Evolutionary conservation across 2,888 invertebrate species (phyloP).

Genomic region (Dasypogon diadema): DNA sequence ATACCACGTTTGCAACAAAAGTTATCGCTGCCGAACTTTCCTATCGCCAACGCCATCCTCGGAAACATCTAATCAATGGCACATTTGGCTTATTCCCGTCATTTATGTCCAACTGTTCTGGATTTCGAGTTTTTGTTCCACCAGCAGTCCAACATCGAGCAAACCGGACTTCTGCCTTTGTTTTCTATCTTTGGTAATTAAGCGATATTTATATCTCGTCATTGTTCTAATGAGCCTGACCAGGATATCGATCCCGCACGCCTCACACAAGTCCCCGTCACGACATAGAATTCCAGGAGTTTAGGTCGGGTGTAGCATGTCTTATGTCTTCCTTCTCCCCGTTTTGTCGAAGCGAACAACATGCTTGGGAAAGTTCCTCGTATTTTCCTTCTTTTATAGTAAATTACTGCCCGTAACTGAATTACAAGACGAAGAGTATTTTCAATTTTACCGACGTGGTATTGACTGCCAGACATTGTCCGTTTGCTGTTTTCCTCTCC

Average conservation of each 20-base stretch:
- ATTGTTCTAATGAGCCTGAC: not conserved
- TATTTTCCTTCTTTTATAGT: not conserved
- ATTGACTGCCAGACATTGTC: not conserved
- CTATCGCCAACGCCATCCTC: not conserved
- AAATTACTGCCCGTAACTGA: not conserved
- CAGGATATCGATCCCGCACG: not conserved
- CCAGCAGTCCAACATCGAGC: not conserved
- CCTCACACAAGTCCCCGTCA: not conserved
- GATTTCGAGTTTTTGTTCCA: not conserved
- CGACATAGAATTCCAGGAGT: too few relatives aligned
- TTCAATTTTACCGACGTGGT: not conserved
- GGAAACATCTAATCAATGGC: not conserved
- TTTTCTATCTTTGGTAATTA: not conserved
- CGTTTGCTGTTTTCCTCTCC: not conserved
- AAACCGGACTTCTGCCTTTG: not conserved
- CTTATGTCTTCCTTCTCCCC: not conserved
- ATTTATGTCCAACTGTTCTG: not conserved
- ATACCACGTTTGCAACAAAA: not conserved
- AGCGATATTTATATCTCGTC: slow-evolving; percentile 5
- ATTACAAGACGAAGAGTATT: not conserved
- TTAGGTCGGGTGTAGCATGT: too few relatives aligned
- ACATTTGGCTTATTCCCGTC: slow-evolving; percentile 15
- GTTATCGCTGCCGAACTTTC: not conserved
- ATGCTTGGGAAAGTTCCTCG: not conserved
- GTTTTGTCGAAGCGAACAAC: not conserved